Evolutionary conservation across 2,113 vertebrate species (phyloP), one percentile per base, ranked within the genome.

Genomic region (Ovis canadensis): DNA sequence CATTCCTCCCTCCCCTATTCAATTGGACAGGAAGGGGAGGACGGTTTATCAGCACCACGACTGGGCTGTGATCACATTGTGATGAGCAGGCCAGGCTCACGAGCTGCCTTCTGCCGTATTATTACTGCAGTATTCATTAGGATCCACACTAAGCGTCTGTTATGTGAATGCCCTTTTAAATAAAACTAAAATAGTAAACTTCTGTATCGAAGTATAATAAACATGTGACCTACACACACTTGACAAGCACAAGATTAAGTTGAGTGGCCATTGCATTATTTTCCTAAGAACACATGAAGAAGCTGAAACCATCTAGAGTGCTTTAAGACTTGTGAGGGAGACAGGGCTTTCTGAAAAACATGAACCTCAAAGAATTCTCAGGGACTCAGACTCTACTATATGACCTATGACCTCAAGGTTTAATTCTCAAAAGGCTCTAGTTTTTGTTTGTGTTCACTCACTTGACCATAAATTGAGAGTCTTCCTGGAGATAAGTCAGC

Each of bases 351-450:
- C 91, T 96, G 90, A 96, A 96, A 98, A 96, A 95, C 19, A 86
- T 0, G 94, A 77, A 98, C 96, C 71, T 93, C 90, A 98, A 92
- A 90, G n/a, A 97, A 97, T 96, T 98, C 96, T 48, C 96, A 98
- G 27, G 55, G 40, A 89, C 85, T 98, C 0, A 0, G 97, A 98
- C 96, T 97, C 97, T 97, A 40, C 12, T 64, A 14, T 40, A 33
- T 40, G 52, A 57, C n/a, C 64, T 84, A 27, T 40, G 27, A 60
- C 29, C 62, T 48, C 52, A 82, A 85, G 25, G 62, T 77, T 93
- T 77, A 67, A 91, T 91, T 85, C 90, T 96, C n/a, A 43, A 94
- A 85, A 94, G 33, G 16, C 81, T 57, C 83, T 55, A 59, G 62
- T 31, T 94, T 97, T 95, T 95, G 62, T 55, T 97, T 96, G 50